Evolutionary conservation across 2,888 invertebrate genomes (phyloP).

Genomic region (Aphidoletes aphidimyza): DNA sequence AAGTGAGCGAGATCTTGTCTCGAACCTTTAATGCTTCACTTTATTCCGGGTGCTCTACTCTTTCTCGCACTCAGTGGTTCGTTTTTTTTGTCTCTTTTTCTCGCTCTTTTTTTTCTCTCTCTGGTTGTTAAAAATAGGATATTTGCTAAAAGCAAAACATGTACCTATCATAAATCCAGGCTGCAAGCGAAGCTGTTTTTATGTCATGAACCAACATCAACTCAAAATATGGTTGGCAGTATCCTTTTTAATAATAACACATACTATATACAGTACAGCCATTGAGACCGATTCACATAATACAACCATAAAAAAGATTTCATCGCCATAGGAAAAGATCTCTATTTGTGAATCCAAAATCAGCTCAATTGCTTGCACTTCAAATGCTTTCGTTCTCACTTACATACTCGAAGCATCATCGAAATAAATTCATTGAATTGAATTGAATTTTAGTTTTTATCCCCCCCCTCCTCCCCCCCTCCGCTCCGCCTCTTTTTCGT

Average conservation of each 20-base stretch:
- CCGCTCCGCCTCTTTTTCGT: too few species aligned
- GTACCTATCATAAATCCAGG: slow-evolving; percentile 35
- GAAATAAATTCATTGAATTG: neutral
- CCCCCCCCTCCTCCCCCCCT: too few species aligned
- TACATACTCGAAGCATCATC: neutral
- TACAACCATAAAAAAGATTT: slow-evolving; percentile 33
- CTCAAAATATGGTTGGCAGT: neutral
- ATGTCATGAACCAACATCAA: neutral
- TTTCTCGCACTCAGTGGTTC: too few species aligned
- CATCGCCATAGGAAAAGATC: slow-evolving; percentile 12
- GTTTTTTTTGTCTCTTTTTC: too few species aligned
- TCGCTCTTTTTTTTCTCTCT: neutral
- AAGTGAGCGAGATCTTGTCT: neutral
- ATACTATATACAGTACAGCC: too few species aligned
- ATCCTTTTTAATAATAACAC: neutral
- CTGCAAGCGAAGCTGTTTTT: slow-evolving; percentile 14
- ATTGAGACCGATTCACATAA: slow-evolving; percentile 21
- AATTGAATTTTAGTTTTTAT: neutral
- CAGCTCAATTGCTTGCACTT: neutral
- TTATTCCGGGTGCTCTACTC: too few species aligned
- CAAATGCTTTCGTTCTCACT: neutral
- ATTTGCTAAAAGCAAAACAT: slow-evolving; percentile 14
- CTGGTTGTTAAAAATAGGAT: neutral
- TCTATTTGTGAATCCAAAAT: neutral
- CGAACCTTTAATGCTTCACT: neutral